phyloP scores from a whole-genome alignment of 2,888 invertebrate genomes.

The Euplexia lucipara region DNA sequence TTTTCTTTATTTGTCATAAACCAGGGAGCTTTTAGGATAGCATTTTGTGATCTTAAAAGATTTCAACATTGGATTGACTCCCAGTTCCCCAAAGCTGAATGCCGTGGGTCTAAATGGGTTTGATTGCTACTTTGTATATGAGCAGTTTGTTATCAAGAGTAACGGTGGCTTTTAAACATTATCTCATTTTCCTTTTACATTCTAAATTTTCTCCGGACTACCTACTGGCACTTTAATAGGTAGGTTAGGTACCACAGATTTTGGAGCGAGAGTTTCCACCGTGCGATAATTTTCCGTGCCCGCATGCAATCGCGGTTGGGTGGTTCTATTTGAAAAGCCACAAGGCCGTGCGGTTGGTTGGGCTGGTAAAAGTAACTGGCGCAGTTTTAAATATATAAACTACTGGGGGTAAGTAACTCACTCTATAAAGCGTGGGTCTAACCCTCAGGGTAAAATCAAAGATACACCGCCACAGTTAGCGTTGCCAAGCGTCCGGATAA shows the following conservation, averaged over 20 bases:
- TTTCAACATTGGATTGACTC: no score
- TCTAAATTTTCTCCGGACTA: conserved; percentile 2
- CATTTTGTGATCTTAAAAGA: no score
- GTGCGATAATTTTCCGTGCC: conserved; percentile 23
- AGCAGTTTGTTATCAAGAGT: no score
- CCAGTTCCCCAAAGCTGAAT: no score
- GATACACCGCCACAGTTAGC: no score
- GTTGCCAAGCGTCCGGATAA: no score
- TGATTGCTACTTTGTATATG: no score
- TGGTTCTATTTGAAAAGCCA: conserved; percentile 31
- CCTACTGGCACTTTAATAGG: neutral
- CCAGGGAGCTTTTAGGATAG: no score
- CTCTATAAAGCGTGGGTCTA: neutral
- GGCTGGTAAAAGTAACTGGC: conserved; percentile 1
- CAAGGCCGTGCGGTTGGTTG: conserved; percentile 33
- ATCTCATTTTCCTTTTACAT: conserved; percentile 8
- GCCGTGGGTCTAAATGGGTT: no score
- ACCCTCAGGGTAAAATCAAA: no score
- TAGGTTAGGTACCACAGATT: conserved; percentile 13
- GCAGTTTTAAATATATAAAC: conserved; percentile 17
- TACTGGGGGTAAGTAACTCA: neutral
- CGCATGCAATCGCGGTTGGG: conserved; percentile 26
- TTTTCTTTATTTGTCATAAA: no score
- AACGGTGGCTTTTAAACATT: no score
- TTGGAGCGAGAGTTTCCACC: conserved; percentile 18